Conservation (phyloP, 2,113 vertebrate species). For the Tricholaema leucomelas region DNA sequence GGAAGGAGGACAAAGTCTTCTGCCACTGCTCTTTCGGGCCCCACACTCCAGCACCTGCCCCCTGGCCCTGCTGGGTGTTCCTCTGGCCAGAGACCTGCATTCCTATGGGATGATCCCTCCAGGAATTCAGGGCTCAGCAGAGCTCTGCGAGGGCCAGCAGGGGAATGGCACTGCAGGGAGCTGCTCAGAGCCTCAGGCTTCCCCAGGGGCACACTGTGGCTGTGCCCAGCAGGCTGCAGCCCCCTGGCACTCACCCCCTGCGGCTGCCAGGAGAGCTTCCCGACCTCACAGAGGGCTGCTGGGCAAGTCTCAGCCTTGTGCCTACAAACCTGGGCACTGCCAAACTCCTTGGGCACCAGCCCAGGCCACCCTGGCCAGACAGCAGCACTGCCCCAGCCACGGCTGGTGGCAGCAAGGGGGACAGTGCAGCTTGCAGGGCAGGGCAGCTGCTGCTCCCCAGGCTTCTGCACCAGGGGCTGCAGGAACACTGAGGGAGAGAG, state of each 20-base stretch:
- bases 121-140: neutral
- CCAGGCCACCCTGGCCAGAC: neutral
- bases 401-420: neutral
- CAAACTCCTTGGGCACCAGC: neutral
- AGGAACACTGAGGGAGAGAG: no score
- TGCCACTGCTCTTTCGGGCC: accelerated
- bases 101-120: neutral
- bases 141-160: neutral
- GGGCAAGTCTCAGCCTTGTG: neutral
- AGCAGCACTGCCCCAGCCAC: neutral
- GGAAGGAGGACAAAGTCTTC: neutral
- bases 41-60: neutral
- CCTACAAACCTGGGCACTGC: neutral
- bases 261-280: neutral
- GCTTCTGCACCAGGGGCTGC: no score
- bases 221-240: neutral
- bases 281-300: neutral
- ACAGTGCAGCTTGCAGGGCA: neutral
- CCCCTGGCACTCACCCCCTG: neutral
- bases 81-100: neutral
- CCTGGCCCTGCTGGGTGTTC: neutral
- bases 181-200: neutral
- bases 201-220: accelerated
- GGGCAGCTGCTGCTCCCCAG: neutral
- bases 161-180: neutral